These are phyloP conservation scores for Rhagonycha lutea DNA, from an alignment of 2,888 invertebrate genomes.

Conservation along the genomic window DNA sequence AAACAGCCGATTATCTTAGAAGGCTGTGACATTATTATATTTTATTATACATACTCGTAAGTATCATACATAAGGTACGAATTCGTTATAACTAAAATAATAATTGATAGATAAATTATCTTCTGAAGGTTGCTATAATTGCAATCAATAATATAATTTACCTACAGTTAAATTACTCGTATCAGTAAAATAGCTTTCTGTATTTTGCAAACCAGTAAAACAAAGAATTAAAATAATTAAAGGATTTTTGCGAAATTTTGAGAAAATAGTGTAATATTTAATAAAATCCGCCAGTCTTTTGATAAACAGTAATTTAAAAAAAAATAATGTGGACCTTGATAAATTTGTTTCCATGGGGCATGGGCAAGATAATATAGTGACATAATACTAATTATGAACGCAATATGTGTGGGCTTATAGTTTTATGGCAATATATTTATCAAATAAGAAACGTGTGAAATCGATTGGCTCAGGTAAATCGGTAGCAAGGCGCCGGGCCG, in stretches of 20 bases:
- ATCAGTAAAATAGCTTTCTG: too few species aligned
- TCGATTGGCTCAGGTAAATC: constrained; percentile 40
- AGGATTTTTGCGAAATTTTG: background rate
- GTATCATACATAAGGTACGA: too few species aligned
- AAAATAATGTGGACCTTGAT: background rate
- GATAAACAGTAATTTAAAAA: background rate
- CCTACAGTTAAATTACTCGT: too few species aligned
- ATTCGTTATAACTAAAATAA: too few species aligned
- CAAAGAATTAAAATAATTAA: background rate
- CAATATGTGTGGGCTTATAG: background rate
- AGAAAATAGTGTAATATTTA: background rate
- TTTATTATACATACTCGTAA: too few species aligned
- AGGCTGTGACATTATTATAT: too few species aligned
- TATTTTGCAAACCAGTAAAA: background rate
- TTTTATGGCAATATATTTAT: background rate
- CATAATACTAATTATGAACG: background rate
- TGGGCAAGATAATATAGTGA: background rate
- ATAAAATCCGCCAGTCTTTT: too few species aligned
- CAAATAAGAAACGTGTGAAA: constrained; percentile 35
- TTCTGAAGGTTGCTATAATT: too few species aligned
- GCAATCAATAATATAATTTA: too few species aligned
- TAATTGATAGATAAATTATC: too few species aligned
- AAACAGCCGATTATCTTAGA: too few species aligned
- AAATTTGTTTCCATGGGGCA: background rate
- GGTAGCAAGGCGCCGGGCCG: constrained; percentile 43